phyloP scores from a whole-genome alignment of 2,888 invertebrate species.

The Phaonia tiefii region DNA sequence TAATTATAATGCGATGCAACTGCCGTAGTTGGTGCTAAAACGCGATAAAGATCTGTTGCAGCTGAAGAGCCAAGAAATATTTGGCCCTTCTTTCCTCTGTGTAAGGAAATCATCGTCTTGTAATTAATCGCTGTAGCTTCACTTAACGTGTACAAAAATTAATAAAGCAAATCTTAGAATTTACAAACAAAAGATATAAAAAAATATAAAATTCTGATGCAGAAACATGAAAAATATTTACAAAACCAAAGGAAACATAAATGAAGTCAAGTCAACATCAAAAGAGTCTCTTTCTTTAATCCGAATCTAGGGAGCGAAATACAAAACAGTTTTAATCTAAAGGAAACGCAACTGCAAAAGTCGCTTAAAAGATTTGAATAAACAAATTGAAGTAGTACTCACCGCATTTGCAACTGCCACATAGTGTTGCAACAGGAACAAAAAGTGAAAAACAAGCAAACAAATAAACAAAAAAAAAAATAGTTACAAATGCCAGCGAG shows the following conservation, averaged over 20 bases:
- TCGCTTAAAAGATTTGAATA: constrained; percentile 32
- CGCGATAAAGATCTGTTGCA: constrained; percentile 35
- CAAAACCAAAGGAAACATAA: not conserved
- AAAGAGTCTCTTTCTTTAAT: too few species aligned
- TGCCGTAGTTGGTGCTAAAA: constrained; percentile 10
- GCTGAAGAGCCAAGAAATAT: constrained; percentile 2
- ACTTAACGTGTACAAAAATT: constrained; percentile 34
- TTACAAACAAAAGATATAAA: not conserved
- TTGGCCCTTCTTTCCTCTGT: not conserved
- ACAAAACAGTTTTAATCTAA: not conserved
- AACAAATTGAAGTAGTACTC: constrained; percentile 21
- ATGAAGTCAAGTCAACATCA: too few species aligned
- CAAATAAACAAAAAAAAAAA: constrained; percentile 2
- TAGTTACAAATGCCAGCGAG: not conserved
- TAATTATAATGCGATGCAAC: too few species aligned
- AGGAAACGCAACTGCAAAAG: not conserved
- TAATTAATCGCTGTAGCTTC: not conserved
- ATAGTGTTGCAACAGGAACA: not conserved
- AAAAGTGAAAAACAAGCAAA: not conserved
- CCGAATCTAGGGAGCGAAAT: not conserved
- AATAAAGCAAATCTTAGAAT: constrained; percentile 25
- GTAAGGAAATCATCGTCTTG: not conserved
- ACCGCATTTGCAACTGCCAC: constrained; percentile 1
- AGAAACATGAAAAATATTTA: constrained; percentile 3
- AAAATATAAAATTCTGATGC: not conserved